Conservation (phyloP, 1,140 invertebrate species). For the Sitobion miscanthi region DNA sequence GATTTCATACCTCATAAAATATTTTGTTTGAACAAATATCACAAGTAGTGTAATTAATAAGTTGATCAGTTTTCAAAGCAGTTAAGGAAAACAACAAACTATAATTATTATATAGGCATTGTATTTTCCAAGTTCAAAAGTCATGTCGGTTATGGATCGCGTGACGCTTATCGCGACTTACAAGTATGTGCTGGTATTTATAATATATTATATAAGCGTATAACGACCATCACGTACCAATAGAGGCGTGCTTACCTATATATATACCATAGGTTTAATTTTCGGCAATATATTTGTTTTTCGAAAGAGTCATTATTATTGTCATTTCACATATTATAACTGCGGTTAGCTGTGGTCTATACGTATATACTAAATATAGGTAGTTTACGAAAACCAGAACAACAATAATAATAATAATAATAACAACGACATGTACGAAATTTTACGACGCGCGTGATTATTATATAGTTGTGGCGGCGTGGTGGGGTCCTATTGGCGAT, state of each 20-base stretch:
- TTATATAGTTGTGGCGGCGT: not conserved
- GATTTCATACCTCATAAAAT: not conserved
- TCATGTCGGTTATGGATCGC: not conserved
- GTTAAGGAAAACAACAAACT: not conserved
- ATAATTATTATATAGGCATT: not conserved
- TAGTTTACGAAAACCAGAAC: not conserved
- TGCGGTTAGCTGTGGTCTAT: not conserved
- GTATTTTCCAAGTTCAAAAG: not conserved
- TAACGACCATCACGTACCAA: not conserved
- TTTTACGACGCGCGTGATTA: not conserved
- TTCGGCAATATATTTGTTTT: not conserved
- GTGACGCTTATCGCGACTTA: not conserved
- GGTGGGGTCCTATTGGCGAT: not conserved
- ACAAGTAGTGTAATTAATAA: not conserved
- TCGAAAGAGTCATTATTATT: constrained; percentile 3
- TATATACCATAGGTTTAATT: not conserved
- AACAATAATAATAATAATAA: not conserved
- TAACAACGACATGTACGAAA: not conserved
- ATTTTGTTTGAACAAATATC: not conserved
- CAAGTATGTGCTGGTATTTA: no score
- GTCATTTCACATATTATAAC: not conserved
- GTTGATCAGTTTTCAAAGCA: not conserved
- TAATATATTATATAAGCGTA: not conserved
- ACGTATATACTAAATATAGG: not conserved
- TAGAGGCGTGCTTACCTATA: not conserved